Conservation (phyloP, 2,113 vertebrate genomes). For the Festucalex cinctus region DNA sequence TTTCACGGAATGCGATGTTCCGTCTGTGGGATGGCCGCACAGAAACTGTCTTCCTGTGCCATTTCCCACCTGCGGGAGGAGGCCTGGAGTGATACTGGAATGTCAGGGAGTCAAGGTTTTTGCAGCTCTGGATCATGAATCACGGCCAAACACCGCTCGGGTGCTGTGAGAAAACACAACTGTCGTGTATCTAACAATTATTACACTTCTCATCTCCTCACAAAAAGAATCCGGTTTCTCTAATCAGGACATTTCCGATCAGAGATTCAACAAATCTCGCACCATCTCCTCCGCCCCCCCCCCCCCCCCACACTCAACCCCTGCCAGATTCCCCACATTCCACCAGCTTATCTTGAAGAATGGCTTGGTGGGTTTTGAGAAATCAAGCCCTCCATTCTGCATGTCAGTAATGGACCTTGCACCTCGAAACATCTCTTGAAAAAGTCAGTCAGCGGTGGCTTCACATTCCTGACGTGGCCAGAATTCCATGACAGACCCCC, state of each 20-base stretch:
- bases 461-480: constrained; percentile 73
- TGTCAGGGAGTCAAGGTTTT: constrained; percentile 42
- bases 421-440: constrained; percentile 74
- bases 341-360: constrained; percentile 81
- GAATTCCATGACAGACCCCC: constrained; percentile 60
- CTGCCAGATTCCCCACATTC: constrained; percentile 76
- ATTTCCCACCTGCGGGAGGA: constrained; percentile 63
- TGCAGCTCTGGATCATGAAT: constrained; percentile 11
- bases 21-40: constrained; percentile 56
- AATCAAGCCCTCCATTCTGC: constrained; percentile 55
- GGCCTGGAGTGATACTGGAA: constrained; percentile 38
- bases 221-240: constrained; percentile 45
- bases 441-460: constrained; percentile 57
- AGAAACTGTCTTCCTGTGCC: constrained; percentile 34
- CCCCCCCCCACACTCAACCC: constrained; percentile 40
- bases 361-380: constrained; percentile 65
- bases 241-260: constrained; percentile 63
- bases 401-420: constrained; percentile 53
- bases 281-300: constrained; percentile 40
- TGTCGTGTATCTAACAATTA: background rate
- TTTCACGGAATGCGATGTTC: constrained; percentile 36
- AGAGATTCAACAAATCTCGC: constrained; percentile 50
- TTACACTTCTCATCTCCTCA: background rate
- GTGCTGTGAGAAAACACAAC: constrained; percentile 23
- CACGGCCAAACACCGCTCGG: constrained; percentile 3